phyloP scores from a whole-genome alignment of 64 coral and sea anemone genomes.

The Catalaphyllia jardinei region DNA sequence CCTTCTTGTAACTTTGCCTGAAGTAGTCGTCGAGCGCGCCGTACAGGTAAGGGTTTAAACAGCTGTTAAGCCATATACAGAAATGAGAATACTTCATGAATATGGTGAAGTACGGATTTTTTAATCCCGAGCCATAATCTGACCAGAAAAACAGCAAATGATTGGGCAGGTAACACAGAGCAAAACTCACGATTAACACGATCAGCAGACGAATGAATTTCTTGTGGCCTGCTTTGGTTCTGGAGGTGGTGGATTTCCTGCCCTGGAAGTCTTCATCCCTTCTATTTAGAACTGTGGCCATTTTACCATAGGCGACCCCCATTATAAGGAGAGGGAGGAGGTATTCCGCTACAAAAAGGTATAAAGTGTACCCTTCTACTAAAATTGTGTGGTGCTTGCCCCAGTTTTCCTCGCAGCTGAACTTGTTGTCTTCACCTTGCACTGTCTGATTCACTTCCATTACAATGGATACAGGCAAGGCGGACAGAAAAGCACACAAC shows the following conservation, averaged over 20 bases:
- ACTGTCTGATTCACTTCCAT: slow-evolving; percentile 50
- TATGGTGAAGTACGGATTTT: slow-evolving; percentile 81
- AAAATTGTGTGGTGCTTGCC: slow-evolving; percentile 20
- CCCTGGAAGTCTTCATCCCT: slow-evolving; percentile 79
- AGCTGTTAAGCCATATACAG: slow-evolving; percentile 87
- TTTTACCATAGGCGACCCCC: slow-evolving; percentile 74
- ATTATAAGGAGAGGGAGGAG: slow-evolving; percentile 74
- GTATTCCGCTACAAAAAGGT: slow-evolving; percentile 79
- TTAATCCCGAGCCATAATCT: slow-evolving; percentile 67
- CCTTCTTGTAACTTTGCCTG: slow-evolving; percentile 83
- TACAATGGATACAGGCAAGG: slow-evolving; percentile 65
- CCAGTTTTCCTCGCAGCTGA: slow-evolving; percentile 85
- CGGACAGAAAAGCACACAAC: slow-evolving; percentile 74
- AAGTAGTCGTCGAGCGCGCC: slow-evolving; percentile 82
- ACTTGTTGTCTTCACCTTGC: slow-evolving; percentile 54
- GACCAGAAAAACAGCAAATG: slow-evolving; percentile 96
- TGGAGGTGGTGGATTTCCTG: slow-evolving; percentile 38
- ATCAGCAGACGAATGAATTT: slow-evolving; percentile 85
- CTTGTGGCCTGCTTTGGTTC: slow-evolving; percentile 72
- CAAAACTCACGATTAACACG: slow-evolving; percentile 76
- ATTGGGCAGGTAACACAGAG: slow-evolving; percentile 82
- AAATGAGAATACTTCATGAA: slow-evolving; percentile 94
- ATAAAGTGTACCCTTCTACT: slow-evolving; percentile 76
- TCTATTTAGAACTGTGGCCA: slow-evolving; percentile 69
- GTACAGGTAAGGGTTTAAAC: slow-evolving; percentile 89